Percentiles rank a stretch among this genome's conserved stretches.
Evolutionary conservation across 2,113 vertebrate genomes (phyloP).

Genomic region (Brachyhypopomus occidentalis): DNA sequence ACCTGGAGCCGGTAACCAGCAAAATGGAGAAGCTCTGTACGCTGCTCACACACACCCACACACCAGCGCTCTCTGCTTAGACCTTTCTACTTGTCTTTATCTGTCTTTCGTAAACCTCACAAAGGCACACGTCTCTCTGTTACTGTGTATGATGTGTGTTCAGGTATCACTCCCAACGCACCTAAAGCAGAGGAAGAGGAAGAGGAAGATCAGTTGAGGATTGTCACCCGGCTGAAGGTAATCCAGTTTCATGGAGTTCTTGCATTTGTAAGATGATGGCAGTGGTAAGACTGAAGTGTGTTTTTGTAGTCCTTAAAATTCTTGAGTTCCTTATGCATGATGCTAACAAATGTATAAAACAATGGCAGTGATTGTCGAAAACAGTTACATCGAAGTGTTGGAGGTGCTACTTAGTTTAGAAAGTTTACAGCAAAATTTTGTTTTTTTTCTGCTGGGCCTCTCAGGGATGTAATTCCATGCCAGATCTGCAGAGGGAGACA

Average conservation of each 20-base stretch:
- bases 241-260: neutral
- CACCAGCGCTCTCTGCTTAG: neutral
- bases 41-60: neutral
- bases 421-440: neutral
- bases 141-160: neutral
- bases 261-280: neutral
- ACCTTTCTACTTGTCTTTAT: neutral
- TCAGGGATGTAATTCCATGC: conserved; percentile 56
- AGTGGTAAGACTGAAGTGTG: neutral
- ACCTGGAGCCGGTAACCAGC: conserved; percentile 17
- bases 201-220: conserved; percentile 1
- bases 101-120: neutral
- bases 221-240: conserved; percentile 45
- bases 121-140: neutral
- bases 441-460: neutral
- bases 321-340: too few relatives aligned
- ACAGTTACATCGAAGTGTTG: too few relatives aligned
- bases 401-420: neutral
- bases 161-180: neutral
- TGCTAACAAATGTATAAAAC: too few relatives aligned
- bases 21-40: conserved; percentile 29
- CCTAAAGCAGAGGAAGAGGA: conserved; percentile 4
- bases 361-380: too few relatives aligned
- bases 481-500: conserved; percentile 49
- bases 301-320: neutral